Evolutionary conservation across 1,140 invertebrate species (phyloP), one percentile per base, ranked within the genome.

Genomic region (Medauroidea extradentata): DNA sequence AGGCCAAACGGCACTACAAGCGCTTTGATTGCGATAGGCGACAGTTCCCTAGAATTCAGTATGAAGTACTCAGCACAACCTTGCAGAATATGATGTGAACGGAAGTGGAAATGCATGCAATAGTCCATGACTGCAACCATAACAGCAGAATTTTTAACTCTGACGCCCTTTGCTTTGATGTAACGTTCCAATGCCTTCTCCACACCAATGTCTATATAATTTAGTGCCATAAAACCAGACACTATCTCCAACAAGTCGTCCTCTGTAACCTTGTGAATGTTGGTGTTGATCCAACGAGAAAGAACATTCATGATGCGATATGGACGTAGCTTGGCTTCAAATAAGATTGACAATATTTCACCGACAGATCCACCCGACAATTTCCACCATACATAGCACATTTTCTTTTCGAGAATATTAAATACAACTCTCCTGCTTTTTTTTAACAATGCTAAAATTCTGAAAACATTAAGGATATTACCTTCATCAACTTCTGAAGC

Each of bases 1-100:
- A 76, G 72, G 21, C 88, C 89, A 73, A 85, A 84, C 8, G 83
- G 72, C 58, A 75, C 78, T 41, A 89, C 74, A 24, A 89, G 75
- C 1, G 79, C 76, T 53, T 81, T 79, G 9, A 88, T 61, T 64
- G 82, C 78, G 53, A 75, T 72, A 1, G 79, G 67, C 53, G 81
- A 73, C 38, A 88, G 71, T 53, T 71, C 62, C 14, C 66, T 63
- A n/a, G 70, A 75, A 63, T 83, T 71, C n/a, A 68, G 74, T 7
- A 80, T 70, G 65, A 88, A 81, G 67, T 84, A 85, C 54, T 81
- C 69, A 25, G 77, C 78, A 61, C 80, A 82, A 38, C 74, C 75
- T 55, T 84, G 74, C 19, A 89, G 69, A 62, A 90, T 82, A 18
- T 69, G 57, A 7, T 70, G 55, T 66, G 83, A 86, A 41, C 81